These are phyloP conservation scores for Shinisaurus crocodilurus DNA, from an alignment of 2,113 vertebrate species.

Conservation along the genomic window DNA sequence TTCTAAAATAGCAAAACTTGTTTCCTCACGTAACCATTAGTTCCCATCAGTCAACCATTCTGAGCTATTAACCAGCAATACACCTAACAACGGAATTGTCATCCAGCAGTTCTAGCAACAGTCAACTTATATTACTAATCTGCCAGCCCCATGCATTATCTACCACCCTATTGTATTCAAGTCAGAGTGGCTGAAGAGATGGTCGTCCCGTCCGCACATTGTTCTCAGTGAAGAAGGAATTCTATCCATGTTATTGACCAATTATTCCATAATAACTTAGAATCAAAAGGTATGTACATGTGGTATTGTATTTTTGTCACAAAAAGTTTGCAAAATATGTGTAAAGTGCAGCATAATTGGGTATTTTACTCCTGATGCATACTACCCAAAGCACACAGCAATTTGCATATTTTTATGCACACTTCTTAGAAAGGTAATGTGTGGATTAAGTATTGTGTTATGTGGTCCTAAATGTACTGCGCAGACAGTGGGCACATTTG, in stretches of 20 bases:
- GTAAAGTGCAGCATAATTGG: neutral
- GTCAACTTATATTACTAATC: neutral
- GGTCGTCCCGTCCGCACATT: neutral
- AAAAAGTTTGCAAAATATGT: neutral
- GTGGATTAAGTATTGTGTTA: neutral
- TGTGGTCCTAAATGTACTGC: neutral
- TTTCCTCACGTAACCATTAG: neutral
- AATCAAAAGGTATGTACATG: neutral
- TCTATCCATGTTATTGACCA: neutral
- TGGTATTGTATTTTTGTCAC: neutral
- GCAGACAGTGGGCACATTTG: neutral
- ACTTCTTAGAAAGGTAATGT: neutral
- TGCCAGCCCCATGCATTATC: neutral
- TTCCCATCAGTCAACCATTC: neutral
- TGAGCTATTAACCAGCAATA: neutral
- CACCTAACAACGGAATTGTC: neutral
- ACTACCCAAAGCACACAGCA: neutral
- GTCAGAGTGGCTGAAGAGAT: neutral
- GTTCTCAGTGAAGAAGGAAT: neutral
- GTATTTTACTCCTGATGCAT: too few species aligned
- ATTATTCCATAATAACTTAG: neutral
- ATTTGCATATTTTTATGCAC: neutral
- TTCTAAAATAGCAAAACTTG: neutral
- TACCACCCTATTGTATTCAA: too few species aligned
- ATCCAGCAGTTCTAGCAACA: neutral